phyloP scores from a whole-genome alignment of 2,113 vertebrate genomes.

The Thalassoma bifasciatum region DNA sequence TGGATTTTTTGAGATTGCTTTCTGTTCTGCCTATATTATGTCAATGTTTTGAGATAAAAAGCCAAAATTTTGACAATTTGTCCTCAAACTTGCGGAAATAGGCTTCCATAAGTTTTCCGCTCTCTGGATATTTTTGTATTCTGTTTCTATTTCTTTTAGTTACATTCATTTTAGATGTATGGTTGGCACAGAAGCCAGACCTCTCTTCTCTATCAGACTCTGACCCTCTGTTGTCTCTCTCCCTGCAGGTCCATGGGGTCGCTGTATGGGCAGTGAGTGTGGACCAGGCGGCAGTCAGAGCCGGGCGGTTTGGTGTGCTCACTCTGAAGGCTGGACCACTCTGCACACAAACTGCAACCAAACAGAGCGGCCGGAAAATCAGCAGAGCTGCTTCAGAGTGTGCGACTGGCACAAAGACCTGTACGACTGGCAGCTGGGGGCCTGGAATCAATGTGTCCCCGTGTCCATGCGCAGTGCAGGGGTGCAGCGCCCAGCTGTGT shows the following conservation, averaged over 20 bases:
- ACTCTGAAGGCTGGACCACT: slow-evolving; percentile 96
- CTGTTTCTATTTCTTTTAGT: too few relatives aligned
- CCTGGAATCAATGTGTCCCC: slow-evolving; percentile 92
- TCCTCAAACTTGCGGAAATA: too few relatives aligned
- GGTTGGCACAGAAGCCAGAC: fast-evolving
- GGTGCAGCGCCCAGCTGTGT: slow-evolving; percentile 80
- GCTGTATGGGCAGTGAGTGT: slow-evolving; percentile 97
- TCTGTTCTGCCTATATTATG: too few relatives aligned
- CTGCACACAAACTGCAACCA: slow-evolving; percentile 93
- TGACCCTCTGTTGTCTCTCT: slow-evolving; percentile 11
- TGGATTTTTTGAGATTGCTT: too few relatives aligned
- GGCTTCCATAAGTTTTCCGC: too few relatives aligned
- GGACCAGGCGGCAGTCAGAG: slow-evolving; percentile 96
- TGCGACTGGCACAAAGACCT: slow-evolving; percentile 97
- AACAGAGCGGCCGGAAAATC: slow-evolving; percentile 87
- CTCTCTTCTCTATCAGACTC: background rate
- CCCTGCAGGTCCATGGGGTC: slow-evolving; percentile 92
- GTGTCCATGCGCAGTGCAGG: slow-evolving; percentile 84
- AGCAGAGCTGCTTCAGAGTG: slow-evolving; percentile 94
- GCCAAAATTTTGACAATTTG: too few relatives aligned
- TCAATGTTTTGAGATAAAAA: too few relatives aligned
- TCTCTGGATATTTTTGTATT: background rate
- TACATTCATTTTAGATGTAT: background rate
- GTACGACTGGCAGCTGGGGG: slow-evolving; percentile 94
- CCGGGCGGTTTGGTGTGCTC: slow-evolving; percentile 95